phyloP scores from a whole-genome alignment of 2,113 vertebrate species.

The Polypterus bichir region DNA sequence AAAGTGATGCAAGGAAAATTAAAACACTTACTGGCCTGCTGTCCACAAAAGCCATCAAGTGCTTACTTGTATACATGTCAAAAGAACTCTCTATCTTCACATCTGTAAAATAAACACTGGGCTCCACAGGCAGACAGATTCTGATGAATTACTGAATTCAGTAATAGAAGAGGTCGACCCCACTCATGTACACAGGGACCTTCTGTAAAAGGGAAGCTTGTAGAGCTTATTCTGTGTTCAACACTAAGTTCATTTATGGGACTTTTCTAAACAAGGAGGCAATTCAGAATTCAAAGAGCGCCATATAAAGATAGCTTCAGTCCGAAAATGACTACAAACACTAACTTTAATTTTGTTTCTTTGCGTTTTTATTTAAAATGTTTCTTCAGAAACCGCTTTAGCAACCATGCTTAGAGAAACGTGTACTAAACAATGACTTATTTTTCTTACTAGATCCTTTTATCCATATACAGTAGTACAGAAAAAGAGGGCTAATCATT shows the following conservation, averaged over 20 bases:
- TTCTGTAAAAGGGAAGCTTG: constrained; percentile 17
- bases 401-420: too few species aligned
- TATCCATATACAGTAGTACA: too few species aligned
- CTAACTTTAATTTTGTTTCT: too few species aligned
- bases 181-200: background rate
- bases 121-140: constrained; percentile 15
- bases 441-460: too few species aligned
- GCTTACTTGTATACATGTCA: constrained; percentile 8
- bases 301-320: background rate
- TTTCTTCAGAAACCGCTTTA: too few species aligned
- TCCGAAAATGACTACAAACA: too few species aligned
- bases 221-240: constrained; percentile 13
- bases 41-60: too few species aligned
- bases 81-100: constrained; percentile 9
- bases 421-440: too few species aligned
- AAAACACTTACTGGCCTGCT: too few species aligned
- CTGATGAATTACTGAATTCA: background rate
- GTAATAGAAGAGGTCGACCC: background rate
- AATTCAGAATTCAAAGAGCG: constrained; percentile 21
- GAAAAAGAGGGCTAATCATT: too few species aligned
- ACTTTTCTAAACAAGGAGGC: constrained; percentile 25
- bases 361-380: too few species aligned
- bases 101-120: constrained; percentile 29
- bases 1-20: too few species aligned
- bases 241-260: constrained; percentile 33